Evolutionary conservation across 2,888 invertebrate genomes (phyloP).

Genomic region (Smittia aterrima): DNA sequence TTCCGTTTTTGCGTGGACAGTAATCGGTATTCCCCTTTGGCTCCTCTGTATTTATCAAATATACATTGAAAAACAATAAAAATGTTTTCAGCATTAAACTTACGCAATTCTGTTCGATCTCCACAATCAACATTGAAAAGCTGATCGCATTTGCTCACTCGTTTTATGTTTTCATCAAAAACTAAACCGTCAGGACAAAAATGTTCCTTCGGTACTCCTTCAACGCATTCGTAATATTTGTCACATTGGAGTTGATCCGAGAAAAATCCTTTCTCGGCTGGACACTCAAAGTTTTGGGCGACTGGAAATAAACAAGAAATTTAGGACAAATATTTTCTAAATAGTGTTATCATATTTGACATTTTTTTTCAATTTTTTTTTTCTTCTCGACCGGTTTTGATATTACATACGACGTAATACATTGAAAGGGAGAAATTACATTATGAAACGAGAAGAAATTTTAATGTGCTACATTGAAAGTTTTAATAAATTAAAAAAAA

Average conservation of each 20-base stretch:
- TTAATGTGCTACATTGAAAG: too few relatives aligned
- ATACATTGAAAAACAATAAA: slow-evolving; percentile 28
- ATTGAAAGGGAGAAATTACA: background rate
- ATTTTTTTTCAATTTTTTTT: background rate
- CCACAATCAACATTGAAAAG: slow-evolving; percentile 90
- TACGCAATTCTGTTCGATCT: slow-evolving; percentile 83
- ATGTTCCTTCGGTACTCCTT: slow-evolving; percentile 70
- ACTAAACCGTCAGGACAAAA: slow-evolving; percentile 86
- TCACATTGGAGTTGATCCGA: slow-evolving; percentile 80
- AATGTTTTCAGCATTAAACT: slow-evolving; percentile 54
- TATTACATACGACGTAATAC: background rate
- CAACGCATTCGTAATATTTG: slow-evolving; percentile 76
- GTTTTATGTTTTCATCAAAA: slow-evolving; percentile 80
- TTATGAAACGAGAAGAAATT: too few relatives aligned
- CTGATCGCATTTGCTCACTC: slow-evolving; percentile 88
- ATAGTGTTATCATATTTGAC: background rate
- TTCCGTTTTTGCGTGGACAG: slow-evolving; percentile 84
- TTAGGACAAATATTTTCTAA: background rate
- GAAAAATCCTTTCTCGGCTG: slow-evolving; percentile 76
- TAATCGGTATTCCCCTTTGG: slow-evolving; percentile 63
- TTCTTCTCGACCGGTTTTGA: background rate
- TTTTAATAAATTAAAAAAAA: too few relatives aligned
- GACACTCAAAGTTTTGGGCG: slow-evolving; percentile 65
- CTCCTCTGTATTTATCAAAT: slow-evolving; percentile 60
- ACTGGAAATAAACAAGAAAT: slow-evolving; percentile 5